Evolutionary conservation across 2,113 vertebrate genomes (phyloP), one percentile per base, ranked within the genome.

Genomic region (Origma solitaria): DNA sequence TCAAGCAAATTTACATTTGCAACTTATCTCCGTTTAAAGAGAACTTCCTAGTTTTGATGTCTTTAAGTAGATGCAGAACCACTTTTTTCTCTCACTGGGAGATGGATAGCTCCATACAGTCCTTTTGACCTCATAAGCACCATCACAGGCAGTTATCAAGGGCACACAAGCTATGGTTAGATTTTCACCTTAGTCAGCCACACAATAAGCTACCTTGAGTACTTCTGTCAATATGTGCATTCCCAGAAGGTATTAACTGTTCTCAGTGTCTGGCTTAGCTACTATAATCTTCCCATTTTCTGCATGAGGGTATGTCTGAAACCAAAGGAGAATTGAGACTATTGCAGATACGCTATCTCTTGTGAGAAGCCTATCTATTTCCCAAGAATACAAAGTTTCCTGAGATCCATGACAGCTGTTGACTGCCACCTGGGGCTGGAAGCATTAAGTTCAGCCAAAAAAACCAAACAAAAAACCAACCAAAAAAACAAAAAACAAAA

Each of bases 101-200:
- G 33, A 65, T 24, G 4, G 94, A 65, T 15, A 83, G 38, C 47
- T 88, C 62, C 16, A n/a, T 22, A 35, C 40, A 62, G 50, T 37
- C 28, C 54, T 70, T 92, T 73, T 38, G 54, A 71, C 51, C 15
- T 75, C 44, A 4, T 7, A 38, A 13, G 30, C 3, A 4, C 53
- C 42, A 73, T 69, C 31, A 64, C 37, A 82, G 21, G 24, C 30
- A 91, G 40, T 49, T 95, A 86, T 50, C 28, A 83, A 88, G 49
- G 28, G 54, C 28, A 89, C 3, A 2, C n/a, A 84, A 88, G 31
- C 15, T 15, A 16, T 14, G n/a, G 37, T 27, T 68, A 68, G 23
- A 86, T 91, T 91, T 95, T 84, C 89, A 92, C 57, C 53, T 83
- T 61, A 91, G 51, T 71, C n/a, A 81, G 7, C 33, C 40, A 76